Evolutionary conservation across 2,113 vertebrate species (phyloP).

Genomic region (Myrmecobius fasciatus): DNA sequence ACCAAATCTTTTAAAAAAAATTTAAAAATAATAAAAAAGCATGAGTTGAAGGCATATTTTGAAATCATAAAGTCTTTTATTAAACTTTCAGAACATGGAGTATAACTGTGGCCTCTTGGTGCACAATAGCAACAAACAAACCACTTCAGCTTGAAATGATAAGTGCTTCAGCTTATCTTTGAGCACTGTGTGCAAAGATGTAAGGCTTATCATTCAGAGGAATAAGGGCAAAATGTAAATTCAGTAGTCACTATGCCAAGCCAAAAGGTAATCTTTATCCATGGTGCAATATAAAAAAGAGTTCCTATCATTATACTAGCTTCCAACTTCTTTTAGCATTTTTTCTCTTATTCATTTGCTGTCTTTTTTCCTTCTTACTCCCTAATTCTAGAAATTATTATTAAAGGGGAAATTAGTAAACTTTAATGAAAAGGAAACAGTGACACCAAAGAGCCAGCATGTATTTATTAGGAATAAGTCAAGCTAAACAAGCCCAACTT

Average conservation of each 20-base stretch:
- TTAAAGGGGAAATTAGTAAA: no score
- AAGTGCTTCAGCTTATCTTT: background rate
- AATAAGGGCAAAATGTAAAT: background rate
- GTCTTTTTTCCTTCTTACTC: background rate
- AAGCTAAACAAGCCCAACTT: no score
- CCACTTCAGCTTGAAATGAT: background rate
- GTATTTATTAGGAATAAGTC: no score
- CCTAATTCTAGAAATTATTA: background rate
- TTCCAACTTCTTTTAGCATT: background rate
- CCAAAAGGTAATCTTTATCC: background rate
- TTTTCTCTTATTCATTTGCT: background rate
- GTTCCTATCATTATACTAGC: background rate
- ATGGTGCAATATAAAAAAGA: background rate
- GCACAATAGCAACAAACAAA: background rate
- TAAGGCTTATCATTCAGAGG: background rate
- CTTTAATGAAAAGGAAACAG: no score
- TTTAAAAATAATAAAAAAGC: no score
- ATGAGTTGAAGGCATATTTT: background rate
- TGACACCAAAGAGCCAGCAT: no score
- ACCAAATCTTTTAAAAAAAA: background rate
- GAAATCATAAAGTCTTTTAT: rapidly evolving
- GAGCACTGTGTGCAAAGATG: background rate
- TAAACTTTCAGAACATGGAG: rapidly evolving
- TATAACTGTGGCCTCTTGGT: background rate
- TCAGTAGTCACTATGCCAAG: background rate